A percentile compares a stretch with the other conserved stretches of the same genome.
Evolutionary conservation across 2,888 invertebrate species (phyloP).

Genomic region (Sarcophaga variegata): DNA sequence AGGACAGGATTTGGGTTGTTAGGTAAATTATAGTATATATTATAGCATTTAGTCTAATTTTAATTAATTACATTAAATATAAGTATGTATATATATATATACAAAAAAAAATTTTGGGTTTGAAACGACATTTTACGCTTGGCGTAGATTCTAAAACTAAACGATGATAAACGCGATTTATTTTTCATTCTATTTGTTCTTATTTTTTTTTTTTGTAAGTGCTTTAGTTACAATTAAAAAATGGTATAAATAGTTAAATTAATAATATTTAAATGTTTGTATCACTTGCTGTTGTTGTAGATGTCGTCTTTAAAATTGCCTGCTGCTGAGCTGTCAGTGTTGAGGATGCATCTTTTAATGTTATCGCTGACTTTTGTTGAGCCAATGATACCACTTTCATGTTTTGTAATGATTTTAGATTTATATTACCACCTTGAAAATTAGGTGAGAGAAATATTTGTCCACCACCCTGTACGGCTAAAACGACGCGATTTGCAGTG

Average conservation of each 20-base stretch:
- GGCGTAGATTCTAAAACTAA: constrained; percentile 52
- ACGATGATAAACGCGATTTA: constrained; percentile 24
- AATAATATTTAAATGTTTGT: constrained; percentile 47
- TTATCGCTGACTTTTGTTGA: constrained; percentile 38
- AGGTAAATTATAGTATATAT: constrained; percentile 30
- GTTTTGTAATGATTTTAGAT: constrained; percentile 85
- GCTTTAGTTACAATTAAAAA: constrained; percentile 4
- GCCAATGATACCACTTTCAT: constrained; percentile 85
- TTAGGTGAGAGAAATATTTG: constrained; percentile 85
- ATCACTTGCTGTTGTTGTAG: constrained; percentile 58
- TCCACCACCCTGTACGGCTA: constrained; percentile 84
- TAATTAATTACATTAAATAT: constrained; percentile 41
- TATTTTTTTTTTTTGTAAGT: not conserved
- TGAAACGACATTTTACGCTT: constrained; percentile 59
- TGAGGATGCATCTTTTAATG: constrained; percentile 50
- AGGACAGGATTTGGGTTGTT: not conserved
- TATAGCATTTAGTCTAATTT: not conserved
- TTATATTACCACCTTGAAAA: constrained; percentile 84
- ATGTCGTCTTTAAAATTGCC: constrained; percentile 66
- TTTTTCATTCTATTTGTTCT: constrained; percentile 21
- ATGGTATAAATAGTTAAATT: constrained; percentile 12
- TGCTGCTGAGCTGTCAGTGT: constrained; percentile 68
- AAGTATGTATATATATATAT: not conserved
- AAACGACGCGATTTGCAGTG: constrained; percentile 81
- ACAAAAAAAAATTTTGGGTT: constrained; percentile 46